Percentiles rank a stretch among this genome's conserved stretches.
These are phyloP conservation scores for Ochropleura leucogaster DNA, from an alignment of 2,888 invertebrate genomes.

Conservation along the genomic window DNA sequence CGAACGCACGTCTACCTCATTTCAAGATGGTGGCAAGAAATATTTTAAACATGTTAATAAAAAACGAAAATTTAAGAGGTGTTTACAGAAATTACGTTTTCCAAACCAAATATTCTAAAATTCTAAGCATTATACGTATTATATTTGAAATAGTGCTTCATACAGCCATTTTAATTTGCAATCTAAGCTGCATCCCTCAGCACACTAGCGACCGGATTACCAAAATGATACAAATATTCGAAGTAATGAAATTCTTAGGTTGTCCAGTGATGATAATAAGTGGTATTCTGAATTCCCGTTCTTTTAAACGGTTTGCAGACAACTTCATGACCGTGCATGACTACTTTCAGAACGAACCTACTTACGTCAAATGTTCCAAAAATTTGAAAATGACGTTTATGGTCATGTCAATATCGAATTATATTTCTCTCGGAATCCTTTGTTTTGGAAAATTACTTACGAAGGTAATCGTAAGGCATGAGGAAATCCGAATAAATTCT, in stretches of 20 bases:
- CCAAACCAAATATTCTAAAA: background rate
- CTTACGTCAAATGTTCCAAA: conserved; percentile 8
- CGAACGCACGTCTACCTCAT: no score
- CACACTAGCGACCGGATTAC: background rate
- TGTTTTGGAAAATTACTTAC: background rate
- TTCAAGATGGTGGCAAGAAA: conserved; percentile 13
- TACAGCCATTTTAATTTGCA: background rate
- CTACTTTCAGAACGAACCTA: background rate
- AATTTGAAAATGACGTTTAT: conserved; percentile 10
- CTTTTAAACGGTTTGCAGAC: conserved; percentile 3
- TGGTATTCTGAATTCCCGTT: conserved; percentile 8
- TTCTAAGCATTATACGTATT: conserved; percentile 1
- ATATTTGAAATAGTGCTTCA: background rate
- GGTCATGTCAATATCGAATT: background rate
- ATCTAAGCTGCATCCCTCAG: background rate
- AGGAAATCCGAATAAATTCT: background rate
- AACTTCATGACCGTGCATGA: conserved; percentile 13
- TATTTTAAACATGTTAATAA: conserved; percentile 15
- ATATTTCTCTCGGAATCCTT: background rate
- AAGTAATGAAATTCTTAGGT: background rate
- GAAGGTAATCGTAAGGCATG: background rate
- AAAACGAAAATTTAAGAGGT: conserved; percentile 28
- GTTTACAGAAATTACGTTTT: conserved; percentile 28
- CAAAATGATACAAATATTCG: background rate
- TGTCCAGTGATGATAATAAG: conserved; percentile 6